phyloP scores from a whole-genome alignment of 2,797 vertebrate species.

The Buphagus erythrorhynchus region DNA sequence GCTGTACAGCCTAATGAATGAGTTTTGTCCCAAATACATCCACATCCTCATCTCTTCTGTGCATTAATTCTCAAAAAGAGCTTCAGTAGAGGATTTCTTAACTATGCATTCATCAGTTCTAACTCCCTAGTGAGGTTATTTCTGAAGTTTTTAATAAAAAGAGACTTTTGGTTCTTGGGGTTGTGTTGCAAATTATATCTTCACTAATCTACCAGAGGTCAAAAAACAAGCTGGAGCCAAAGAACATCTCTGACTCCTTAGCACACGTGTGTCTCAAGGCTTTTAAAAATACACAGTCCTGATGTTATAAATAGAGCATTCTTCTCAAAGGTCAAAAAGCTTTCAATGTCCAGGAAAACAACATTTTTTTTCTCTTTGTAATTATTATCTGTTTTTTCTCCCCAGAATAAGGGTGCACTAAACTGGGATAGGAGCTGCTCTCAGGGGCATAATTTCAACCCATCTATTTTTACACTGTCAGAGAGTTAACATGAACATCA shows the following conservation, averaged over 20 bases:
- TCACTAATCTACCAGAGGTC: conserved; percentile 49
- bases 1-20: neutral
- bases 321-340: conserved; percentile 18
- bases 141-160: conserved; percentile 54
- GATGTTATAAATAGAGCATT: conserved; percentile 56
- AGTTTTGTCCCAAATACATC: neutral
- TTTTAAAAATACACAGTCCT: conserved; percentile 51
- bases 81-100: conserved; percentile 32
- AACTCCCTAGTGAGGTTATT: conserved; percentile 52
- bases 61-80: conserved; percentile 36
- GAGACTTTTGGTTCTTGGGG: conserved; percentile 41
- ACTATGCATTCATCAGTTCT: conserved; percentile 39
- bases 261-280: conserved; percentile 7
- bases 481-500: neutral
- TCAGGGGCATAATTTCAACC: neutral
- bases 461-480: neutral
- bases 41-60: conserved; percentile 15
- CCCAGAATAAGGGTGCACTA: neutral
- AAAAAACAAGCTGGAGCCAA: conserved; percentile 25
- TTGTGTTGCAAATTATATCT: conserved; percentile 50
- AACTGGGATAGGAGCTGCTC: neutral
- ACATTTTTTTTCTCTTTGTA: neutral
- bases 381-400: neutral
- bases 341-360: conserved; percentile 1
- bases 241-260: conserved; percentile 21